A percentile compares a stretch with the other conserved stretches of the same genome.
These are phyloP conservation scores for Daubentonia madagascariensis DNA, from an alignment of 2,113 vertebrate species.

Conservation along the genomic window DNA sequence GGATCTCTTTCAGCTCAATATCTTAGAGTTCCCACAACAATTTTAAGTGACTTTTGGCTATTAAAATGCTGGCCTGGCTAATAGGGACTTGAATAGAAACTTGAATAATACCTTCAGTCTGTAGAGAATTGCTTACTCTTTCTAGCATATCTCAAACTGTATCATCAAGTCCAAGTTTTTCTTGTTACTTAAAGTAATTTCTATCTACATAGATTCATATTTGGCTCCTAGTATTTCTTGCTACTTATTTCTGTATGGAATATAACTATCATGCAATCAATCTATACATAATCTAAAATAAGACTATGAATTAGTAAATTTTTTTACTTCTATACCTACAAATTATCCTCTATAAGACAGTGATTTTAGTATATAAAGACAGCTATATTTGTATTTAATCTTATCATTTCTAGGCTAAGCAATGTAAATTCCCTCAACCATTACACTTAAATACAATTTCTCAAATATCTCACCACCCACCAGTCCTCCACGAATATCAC, in stretches of 20 bases:
- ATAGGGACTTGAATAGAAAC: not conserved
- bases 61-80: not conserved
- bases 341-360: not conserved
- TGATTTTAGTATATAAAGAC: not conserved
- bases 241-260: not conserved
- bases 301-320: not conserved
- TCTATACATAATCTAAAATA: conserved; percentile 18
- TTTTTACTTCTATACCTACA: not conserved
- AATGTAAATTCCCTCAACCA: not conserved
- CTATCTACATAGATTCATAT: not conserved
- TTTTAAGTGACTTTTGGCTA: not conserved
- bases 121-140: not conserved
- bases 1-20: not conserved
- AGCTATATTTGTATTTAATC: conserved; percentile 5
- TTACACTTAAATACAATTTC: not conserved
- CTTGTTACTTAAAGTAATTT: not conserved
- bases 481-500: not conserved
- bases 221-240: not conserved
- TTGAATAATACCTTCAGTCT: not conserved
- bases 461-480: not conserved
- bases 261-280: not conserved
- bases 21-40: not conserved
- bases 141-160: not conserved
- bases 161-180: not conserved
- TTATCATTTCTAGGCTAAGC: not conserved